Percentiles rank a stretch among this genome's conserved stretches.
These are phyloP conservation scores for Aphodius sticticus DNA, from an alignment of 2,888 invertebrate genomes.

Conservation along the genomic window DNA sequence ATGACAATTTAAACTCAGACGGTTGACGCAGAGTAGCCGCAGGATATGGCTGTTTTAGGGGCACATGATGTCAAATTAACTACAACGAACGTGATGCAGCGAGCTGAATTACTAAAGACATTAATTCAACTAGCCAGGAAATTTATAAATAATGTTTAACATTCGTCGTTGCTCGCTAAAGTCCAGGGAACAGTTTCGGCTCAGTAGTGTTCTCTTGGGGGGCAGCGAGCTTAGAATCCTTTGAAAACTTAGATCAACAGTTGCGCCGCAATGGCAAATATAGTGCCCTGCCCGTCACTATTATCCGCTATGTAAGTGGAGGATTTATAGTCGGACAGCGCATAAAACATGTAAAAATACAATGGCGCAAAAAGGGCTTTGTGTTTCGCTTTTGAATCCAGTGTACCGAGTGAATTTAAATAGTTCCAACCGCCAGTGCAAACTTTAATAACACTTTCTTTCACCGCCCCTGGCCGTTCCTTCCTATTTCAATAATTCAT, in stretches of 20 bases:
- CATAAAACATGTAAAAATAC: constrained; percentile 49
- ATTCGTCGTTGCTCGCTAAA: constrained; percentile 12
- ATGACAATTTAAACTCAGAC: too few species aligned
- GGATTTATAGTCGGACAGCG: constrained; percentile 42
- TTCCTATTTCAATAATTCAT: constrained; percentile 25
- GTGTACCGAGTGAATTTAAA: constrained; percentile 22
- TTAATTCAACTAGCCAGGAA: constrained; percentile 21
- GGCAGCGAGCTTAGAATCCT: constrained; percentile 33
- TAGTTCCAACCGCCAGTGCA: constrained; percentile 19
- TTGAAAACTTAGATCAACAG: constrained; percentile 38
- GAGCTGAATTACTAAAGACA: constrained; percentile 9
- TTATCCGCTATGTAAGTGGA: constrained; percentile 40
- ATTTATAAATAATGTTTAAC: constrained; percentile 25
- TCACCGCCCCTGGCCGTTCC: constrained; percentile 16
- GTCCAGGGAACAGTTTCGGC: background rate
- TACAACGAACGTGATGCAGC: background rate
- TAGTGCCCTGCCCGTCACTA: constrained; percentile 28
- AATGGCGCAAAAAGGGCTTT: constrained; percentile 39
- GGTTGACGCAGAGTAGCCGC: background rate
- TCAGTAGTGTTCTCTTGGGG: background rate
- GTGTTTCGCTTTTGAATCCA: constrained; percentile 23
- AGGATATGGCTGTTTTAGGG: background rate
- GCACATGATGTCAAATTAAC: background rate
- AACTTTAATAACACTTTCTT: constrained; percentile 27
- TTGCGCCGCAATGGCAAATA: constrained; percentile 24